Percentiles rank a stretch among this genome's conserved stretches.
Evolutionary conservation across 2,888 invertebrate species (phyloP).

Genomic region (Spodoptera exigua): DNA sequence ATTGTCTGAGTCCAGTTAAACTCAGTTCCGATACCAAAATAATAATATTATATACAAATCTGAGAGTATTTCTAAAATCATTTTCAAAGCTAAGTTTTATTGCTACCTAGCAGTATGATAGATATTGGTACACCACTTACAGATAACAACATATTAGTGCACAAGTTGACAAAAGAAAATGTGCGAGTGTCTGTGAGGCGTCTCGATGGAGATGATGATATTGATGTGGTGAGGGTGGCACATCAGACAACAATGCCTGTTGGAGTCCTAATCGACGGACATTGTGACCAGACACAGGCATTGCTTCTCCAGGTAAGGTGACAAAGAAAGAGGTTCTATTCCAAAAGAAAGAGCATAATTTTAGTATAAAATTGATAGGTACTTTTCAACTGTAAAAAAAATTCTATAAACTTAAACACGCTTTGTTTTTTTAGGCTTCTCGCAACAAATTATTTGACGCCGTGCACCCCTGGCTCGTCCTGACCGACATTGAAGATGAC

Average conservation of each 20-base stretch:
- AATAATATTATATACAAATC: too few relatives aligned
- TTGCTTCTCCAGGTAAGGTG: conserved; percentile 66
- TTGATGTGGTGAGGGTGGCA: conserved; percentile 52
- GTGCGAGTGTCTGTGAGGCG: conserved; percentile 61
- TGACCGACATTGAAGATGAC: conserved; percentile 40
- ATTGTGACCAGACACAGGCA: conserved; percentile 57
- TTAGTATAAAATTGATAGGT: too few relatives aligned
- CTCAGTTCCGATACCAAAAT: too few relatives aligned
- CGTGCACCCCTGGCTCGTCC: conserved; percentile 73
- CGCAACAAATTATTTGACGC: conserved; percentile 67
- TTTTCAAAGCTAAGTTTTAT: too few relatives aligned
- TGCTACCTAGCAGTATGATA: too few relatives aligned
- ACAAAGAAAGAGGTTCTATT: neutral
- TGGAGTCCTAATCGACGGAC: conserved; percentile 70
- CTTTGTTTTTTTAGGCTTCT: conserved; percentile 68
- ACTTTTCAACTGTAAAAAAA: too few relatives aligned
- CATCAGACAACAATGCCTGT: conserved; percentile 62
- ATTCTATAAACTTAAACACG: too few relatives aligned
- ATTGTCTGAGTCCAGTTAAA: too few relatives aligned
- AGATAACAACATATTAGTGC: conserved; percentile 56
- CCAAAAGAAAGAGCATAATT: neutral
- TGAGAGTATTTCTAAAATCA: too few relatives aligned
- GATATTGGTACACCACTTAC: conserved; percentile 9
- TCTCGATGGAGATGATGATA: conserved; percentile 40
- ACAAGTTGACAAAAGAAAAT: conserved; percentile 49